Evolutionary conservation across 2,888 invertebrate genomes (phyloP).

Genomic region (Nycteola revayana): DNA sequence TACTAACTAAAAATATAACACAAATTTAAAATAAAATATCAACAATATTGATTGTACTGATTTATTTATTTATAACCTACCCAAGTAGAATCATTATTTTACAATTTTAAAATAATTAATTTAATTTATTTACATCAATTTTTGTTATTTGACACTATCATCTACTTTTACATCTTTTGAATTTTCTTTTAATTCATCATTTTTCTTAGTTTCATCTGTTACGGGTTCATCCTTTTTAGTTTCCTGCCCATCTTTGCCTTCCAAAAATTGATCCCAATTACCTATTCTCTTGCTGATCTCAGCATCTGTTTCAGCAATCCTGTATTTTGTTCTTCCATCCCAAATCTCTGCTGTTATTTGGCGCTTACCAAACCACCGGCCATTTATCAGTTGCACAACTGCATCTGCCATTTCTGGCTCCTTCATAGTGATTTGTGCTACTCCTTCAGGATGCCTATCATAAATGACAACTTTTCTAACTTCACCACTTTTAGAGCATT

Average conservation of each 20-base stretch:
- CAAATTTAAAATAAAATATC: no score
- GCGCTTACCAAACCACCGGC: constrained; percentile 94
- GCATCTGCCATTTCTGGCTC: constrained; percentile 95
- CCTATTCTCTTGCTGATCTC: constrained; percentile 90
- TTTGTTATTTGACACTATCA: no score
- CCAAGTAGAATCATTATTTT: no score
- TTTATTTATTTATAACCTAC: no score
- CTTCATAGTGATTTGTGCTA: constrained; percentile 95
- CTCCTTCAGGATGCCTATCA: constrained; percentile 97
- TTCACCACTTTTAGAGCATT: constrained; percentile 94
- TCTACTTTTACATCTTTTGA: no score
- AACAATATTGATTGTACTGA: no score
- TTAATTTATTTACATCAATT: no score
- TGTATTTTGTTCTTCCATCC: constrained; percentile 97
- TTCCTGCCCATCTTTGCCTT: constrained; percentile 73
- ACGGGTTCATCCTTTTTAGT: constrained; percentile 10
- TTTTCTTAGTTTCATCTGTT: constrained; percentile 8
- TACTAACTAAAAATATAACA: no score
- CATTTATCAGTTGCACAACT: constrained; percentile 92
- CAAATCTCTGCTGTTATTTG: constrained; percentile 93
- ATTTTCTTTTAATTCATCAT: no score
- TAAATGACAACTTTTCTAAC: constrained; percentile 95
- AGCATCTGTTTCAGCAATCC: constrained; percentile 94
- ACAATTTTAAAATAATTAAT: no score
- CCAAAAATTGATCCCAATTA: constrained; percentile 94